These are phyloP conservation scores for Hippolais icterina DNA, from an alignment of 2,113 vertebrate genomes.

Conservation along the genomic window DNA sequence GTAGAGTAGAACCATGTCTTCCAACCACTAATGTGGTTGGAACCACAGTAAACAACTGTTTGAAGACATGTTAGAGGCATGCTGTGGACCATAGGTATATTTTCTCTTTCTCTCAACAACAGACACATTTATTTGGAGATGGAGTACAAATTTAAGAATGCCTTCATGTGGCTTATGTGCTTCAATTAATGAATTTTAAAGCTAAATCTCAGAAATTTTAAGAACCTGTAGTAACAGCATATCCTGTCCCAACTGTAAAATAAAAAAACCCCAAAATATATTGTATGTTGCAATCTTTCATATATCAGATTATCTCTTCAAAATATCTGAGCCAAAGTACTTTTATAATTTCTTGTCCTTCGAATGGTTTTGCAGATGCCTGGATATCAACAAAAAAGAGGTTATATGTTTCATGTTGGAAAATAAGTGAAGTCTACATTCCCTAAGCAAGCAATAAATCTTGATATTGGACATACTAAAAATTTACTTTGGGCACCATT, in stretches of 20 bases:
- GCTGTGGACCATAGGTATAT: neutral
- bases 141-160: neutral
- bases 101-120: neutral
- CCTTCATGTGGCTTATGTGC: neutral
- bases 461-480: neutral
- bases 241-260: neutral
- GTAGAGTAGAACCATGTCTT: neutral
- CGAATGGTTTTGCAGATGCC: neutral
- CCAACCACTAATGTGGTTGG: neutral
- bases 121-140: neutral
- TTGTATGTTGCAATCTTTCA: neutral
- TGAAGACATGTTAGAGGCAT: neutral
- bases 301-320: neutral
- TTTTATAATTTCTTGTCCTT: neutral
- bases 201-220: neutral
- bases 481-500: neutral
- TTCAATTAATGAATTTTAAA: neutral
- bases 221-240: neutral
- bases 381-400: neutral
- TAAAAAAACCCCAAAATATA: neutral
- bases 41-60: neutral
- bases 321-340: neutral
- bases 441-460: neutral
- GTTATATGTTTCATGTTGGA: neutral
- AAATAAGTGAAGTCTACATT: neutral